Evolutionary conservation across 2,888 invertebrate species (phyloP), one percentile per base, ranked within the genome.

Genomic region (Chironomus riparius): DNA sequence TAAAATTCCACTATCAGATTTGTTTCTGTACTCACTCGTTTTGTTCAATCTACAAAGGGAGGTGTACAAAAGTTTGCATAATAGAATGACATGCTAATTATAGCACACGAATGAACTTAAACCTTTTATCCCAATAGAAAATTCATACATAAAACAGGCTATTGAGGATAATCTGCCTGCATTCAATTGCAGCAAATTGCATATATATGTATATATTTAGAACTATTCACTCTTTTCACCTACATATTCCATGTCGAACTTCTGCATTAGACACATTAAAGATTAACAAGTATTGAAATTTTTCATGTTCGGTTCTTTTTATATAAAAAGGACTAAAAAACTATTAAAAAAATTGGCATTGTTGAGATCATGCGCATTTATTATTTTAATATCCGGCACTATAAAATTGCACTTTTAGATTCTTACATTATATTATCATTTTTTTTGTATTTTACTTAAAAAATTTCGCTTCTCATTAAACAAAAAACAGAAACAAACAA

Each of bases 241-340:
- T 38, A 38, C 38, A 38, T 38, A 10, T 10, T 38, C 38, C 38
- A 38, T 38, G 38, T 18, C 56, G n/a, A 7, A n/a, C 56, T 22
- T 24, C 70, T 70, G 48, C 70, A 71, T 71, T 71, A 50, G 72
- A 38, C 72, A 62, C 62, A 72, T 72, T 38, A 72, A 72, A 72
- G 72, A 72, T 72, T 61, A 62, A 72, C 56, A 56, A 56, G 56
- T 70, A 70, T 70, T 21, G 50, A 72, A 62, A 22, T 38, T 38
- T 38, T 38, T 38, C 10, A 38, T 38, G 38, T 38, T 38, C 38
- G 10, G 38, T 10, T 10, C 38, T 38, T 38, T 38, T 38, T 38
- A 1, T 38, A 38, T 10, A 28, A n/a, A 12, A 22, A 56, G 10
- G 22, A 61, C 10, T 28, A n/a, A 61, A 47, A 61, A 72, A 72